Conservation (phyloP, 2,113 vertebrate genomes). For the Grammomys surdaster region DNA sequence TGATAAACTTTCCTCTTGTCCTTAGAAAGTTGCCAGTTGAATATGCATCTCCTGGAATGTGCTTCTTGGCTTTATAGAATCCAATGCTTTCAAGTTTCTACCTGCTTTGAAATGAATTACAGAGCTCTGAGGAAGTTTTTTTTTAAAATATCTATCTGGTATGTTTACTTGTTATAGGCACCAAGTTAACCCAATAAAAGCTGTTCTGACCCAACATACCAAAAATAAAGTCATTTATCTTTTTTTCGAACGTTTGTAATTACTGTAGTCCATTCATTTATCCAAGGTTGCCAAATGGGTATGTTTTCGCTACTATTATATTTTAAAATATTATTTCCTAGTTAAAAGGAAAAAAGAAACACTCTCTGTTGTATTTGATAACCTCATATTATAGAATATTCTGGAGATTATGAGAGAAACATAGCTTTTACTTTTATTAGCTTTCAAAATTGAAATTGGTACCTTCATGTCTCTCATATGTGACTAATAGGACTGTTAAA, state of each 20-base stretch:
- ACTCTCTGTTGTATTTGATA: conserved; percentile 33
- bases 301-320: conserved; percentile 9
- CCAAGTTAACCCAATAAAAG: not conserved
- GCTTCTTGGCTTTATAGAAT: not conserved
- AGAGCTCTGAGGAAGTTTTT: not conserved
- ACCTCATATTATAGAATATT: not conserved
- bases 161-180: not conserved
- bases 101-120: conserved; percentile 36
- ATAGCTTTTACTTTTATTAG: not conserved
- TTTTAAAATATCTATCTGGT: not conserved
- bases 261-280: not conserved
- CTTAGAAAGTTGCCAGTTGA: not conserved
- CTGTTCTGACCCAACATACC: not conserved
- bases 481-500: not conserved
- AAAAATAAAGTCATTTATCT: conserved; percentile 5
- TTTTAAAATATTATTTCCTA: not conserved
- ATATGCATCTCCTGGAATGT: not conserved
- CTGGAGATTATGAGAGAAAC: not conserved
- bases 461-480: not conserved
- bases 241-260: not conserved
- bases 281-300: not conserved
- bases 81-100: conserved; percentile 4
- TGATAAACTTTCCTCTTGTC: not conserved
- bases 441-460: conserved; percentile 49
- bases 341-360: not conserved